Base-by-base conservation (phyloP, 2,888 invertebrate genomes). In the Ophraella communa region DNA sequence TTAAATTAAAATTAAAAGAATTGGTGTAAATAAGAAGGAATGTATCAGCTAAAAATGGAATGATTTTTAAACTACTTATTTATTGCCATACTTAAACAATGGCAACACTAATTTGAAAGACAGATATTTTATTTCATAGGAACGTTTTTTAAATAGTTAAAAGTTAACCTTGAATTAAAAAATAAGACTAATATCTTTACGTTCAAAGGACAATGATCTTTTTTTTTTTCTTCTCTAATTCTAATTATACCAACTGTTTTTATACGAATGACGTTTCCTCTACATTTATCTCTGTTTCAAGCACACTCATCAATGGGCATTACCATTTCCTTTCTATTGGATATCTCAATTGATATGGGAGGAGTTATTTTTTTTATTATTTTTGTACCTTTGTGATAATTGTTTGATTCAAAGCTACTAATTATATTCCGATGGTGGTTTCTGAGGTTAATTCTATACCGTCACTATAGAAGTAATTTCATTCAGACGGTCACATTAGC, bases 171-270 rank as follows among this genome's bases (percentile, higher is more conserved):
- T n/a, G n/a, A n/a, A n/a, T n/a, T n/a, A n/a, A n/a, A n/a, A 66
- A 47, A 67, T 64, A 71, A 71, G 71, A 71, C 71, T 71, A 71
- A 71, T 24, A 24, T 24, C 24, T 63, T n/a, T n/a, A 71, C 66
- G 71, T 71, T 68, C 62, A 57, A 71, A 68, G 73, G 70, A 73
- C 73, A 73, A 73, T 71, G 71, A 73, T 71, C 73, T 69, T 55
- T 56, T 63, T 73, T 71, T 71, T 69, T 67, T 67, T 30, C 65
- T 64, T 71, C 30, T 71, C 67, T n/a, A n/a, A 65, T 64, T 56
- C 62, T 73, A 73, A 69, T 71, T 69, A 66, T 66, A 53, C 45
- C 65, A 54, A 47, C 56, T 30, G 44, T 64, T 67, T n/a, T 64
- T 54, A 62, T 64, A 47, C 59, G 20, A 64, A 62, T 59, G 58